Base-by-base conservation (phyloP, 2,797 vertebrate species). In the Gymnothorax reevesii region DNA sequence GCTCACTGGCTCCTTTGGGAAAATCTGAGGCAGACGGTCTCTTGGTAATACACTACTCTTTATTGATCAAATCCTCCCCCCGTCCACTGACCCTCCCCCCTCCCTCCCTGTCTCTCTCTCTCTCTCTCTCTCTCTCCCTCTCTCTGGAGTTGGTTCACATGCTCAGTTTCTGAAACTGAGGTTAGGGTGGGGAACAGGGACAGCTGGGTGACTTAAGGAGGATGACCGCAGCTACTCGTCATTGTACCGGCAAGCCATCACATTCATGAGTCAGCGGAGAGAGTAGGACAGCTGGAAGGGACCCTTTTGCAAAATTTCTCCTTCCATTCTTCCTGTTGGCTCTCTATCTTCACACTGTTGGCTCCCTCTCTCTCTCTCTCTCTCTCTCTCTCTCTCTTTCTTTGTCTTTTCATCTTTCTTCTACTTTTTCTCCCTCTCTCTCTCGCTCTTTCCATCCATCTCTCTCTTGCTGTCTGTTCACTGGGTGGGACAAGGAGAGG, bases 231-330 rank as follows among this genome's bases (percentile, higher is more conserved):
- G 9, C 73, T 83, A 13, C 54, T n/a, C 33, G n/a, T 57, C 52
- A 83, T 22, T 82, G 22, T 86, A 60, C 80, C 64, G 42, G 55
- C 60, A 33, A 64, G n/a, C 52, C 52, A 13, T 57, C 59, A 8
- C 33, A n/a, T 77, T 25, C 33, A 66, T 57, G 79, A 71, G 79
- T 57, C 85, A 73, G 79, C 85, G 71, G 62, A 33, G 25, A 62
- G 64, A 52, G 79, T 71, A 42, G 55, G 57, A n/a, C 13, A 62
- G 55, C 55, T 12, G 66, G 25, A 62, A 33, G 82, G 57, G 3
- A 42, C 59, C 83, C 13, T 57, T 71, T 10, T 62, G 49, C 60
- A 20, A 57, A 52, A 59, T 82, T 62, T 55, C 77, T 69, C 62
- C 20, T 60, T 62, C 71, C 42, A 6, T 86, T 73, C 12, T 4